A percentile compares a stretch with the other conserved stretches of the same genome.
These are phyloP conservation scores for Argyresthia goedartella DNA, from an alignment of 2,888 invertebrate species.

Conservation along the genomic window DNA sequence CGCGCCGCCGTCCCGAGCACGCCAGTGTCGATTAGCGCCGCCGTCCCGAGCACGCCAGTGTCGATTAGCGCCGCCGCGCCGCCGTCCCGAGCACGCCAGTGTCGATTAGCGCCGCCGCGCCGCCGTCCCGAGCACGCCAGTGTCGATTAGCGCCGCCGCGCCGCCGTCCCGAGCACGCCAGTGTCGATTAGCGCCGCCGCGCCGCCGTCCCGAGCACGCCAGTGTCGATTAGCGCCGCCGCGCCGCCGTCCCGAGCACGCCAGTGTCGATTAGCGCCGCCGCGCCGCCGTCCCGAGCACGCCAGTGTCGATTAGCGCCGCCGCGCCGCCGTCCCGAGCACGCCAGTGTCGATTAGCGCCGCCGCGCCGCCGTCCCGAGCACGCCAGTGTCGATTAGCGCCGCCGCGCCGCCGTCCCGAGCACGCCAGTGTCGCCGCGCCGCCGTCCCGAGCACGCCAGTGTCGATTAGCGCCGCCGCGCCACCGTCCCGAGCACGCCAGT, in stretches of 20 bases:
- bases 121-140: no score
- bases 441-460: neutral
- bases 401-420: no score
- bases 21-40: neutral
- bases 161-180: no score
- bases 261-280: neutral
- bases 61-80: neutral
- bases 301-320: neutral
- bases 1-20: neutral
- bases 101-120: neutral
- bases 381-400: neutral
- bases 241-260: no score
- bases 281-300: no score
- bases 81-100: no score
- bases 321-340: no score
- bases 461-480: no score
- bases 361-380: no score
- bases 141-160: neutral
- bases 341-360: neutral
- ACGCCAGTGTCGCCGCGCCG: neutral
- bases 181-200: neutral
- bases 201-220: no score
- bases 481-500: no score
- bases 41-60: neutral
- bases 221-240: neutral